These are phyloP conservation scores for Mellivora capensis DNA, from an alignment of 2,113 vertebrate genomes.

Conservation along the genomic window DNA sequence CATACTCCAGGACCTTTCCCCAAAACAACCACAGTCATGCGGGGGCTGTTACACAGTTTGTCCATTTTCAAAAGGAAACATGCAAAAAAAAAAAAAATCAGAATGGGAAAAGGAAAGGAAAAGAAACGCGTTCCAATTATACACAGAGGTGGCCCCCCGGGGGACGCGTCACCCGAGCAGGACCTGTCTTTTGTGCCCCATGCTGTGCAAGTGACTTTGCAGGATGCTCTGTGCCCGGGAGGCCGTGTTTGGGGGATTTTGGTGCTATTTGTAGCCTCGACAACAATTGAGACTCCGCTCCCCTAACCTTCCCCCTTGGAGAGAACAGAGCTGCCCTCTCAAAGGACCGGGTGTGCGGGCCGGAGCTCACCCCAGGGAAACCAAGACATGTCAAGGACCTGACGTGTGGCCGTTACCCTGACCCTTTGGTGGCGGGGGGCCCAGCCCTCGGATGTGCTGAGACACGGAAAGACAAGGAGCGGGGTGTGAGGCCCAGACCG, in stretches of 20 bases:
- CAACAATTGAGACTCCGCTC: not conserved
- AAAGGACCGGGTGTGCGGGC: not conserved
- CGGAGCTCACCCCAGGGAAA: not conserved
- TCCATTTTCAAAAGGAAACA: conserved; percentile 90
- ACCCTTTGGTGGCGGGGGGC: not conserved
- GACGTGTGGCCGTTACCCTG: not conserved
- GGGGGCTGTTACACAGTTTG: conserved; percentile 84
- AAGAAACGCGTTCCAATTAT: conserved; percentile 79
- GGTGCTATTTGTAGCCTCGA: not conserved
- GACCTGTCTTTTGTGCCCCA: conserved; percentile 84
- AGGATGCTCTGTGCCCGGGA: not conserved
- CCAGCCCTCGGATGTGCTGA: not conserved
- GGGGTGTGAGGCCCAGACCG: not conserved
- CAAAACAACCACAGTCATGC: conserved; percentile 89
- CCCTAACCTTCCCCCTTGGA: not conserved
- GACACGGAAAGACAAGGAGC: not conserved
- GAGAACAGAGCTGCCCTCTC: not conserved
- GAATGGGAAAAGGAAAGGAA: conserved; percentile 74
- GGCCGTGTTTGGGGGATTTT: conserved; percentile 16
- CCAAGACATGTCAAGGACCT: not conserved
- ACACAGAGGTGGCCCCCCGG: conserved; percentile 79
- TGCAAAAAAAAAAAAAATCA: conserved; percentile 85
- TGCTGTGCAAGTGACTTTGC: conserved; percentile 48
- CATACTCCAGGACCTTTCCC: conserved; percentile 83
- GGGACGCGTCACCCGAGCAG: conserved; percentile 82